These are phyloP conservation scores for Phalacrocorax aristotelis DNA, from an alignment of 2,113 vertebrate genomes.

Conservation along the genomic window DNA sequence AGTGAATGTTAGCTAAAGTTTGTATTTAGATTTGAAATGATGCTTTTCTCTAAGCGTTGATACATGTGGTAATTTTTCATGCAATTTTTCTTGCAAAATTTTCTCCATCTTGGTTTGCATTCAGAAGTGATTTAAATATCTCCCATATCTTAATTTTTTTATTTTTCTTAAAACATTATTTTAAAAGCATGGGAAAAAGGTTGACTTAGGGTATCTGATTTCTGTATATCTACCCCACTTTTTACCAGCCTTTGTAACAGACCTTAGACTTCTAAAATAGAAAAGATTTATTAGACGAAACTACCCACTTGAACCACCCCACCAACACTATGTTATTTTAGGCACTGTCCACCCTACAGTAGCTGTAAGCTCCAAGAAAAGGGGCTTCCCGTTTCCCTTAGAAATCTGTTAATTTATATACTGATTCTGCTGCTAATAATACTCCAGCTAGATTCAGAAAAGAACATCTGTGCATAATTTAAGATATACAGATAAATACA, in stretches of 20 bases:
- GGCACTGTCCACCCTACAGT: not conserved
- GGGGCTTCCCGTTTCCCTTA: not conserved
- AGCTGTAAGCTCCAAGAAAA: not conserved
- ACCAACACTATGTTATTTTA: not conserved
- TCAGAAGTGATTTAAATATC: not conserved
- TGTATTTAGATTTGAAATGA: not conserved
- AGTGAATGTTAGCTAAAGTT: not conserved
- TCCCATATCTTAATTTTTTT: not conserved
- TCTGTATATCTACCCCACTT: not conserved
- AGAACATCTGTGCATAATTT: not conserved
- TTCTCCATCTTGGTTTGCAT: not conserved
- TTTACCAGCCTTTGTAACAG: not conserved
- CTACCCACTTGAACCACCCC: not conserved
- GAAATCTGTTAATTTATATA: not conserved
- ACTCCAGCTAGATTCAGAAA: not conserved
- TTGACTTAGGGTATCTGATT: not conserved
- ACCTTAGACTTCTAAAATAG: not conserved
- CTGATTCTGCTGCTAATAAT: not conserved
- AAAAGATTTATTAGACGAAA: not conserved
- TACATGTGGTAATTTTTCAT: not conserved
- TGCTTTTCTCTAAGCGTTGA: not conserved
- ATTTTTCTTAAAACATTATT: not conserved
- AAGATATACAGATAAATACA: not conserved
- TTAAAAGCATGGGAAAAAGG: not conserved
- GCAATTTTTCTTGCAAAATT: not conserved